These are phyloP conservation scores for Pristionchus maxplancki DNA, from an alignment of 2,888 invertebrate genomes.

Conservation along the genomic window DNA sequence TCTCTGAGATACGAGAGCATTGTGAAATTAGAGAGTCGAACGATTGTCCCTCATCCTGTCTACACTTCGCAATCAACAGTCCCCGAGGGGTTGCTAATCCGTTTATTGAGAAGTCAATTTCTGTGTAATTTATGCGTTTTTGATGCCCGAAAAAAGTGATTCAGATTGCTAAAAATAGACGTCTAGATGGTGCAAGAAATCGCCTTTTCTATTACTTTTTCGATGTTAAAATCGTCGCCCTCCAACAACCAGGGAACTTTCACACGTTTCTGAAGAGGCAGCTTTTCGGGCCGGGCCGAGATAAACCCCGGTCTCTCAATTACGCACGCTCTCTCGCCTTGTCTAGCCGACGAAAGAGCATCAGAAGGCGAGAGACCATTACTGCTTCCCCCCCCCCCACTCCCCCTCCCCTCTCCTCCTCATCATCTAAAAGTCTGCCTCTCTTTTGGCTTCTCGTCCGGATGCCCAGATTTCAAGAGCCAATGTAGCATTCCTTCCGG, in stretches of 20 bases:
- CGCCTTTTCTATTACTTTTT: no score
- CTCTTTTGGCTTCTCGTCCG: slow-evolving; percentile 26
- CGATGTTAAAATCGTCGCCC: not conserved
- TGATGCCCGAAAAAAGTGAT: no score
- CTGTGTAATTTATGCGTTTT: no score
- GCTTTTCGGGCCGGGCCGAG: not conserved
- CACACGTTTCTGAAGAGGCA: slow-evolving; percentile 19
- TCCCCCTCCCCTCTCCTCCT: not conserved
- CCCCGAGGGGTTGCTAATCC: not conserved
- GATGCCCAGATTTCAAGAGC: slow-evolving; percentile 16
- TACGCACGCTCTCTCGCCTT: not conserved
- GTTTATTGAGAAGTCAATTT: not conserved
- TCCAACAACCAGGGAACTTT: not conserved
- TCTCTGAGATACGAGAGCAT: no score
- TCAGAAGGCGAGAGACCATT: not conserved
- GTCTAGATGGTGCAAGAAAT: no score
- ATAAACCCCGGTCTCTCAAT: slow-evolving; percentile 2
- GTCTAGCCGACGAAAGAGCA: not conserved
- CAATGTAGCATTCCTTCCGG: slow-evolving; percentile 39
- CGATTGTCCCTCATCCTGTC: not conserved
- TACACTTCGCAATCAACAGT: not conserved
- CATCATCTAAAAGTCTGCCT: slow-evolving; percentile 25
- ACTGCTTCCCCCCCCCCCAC: not conserved
- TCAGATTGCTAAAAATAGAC: no score
- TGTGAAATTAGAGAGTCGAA: no score